A percentile compares a stretch with the other conserved stretches of the same genome.
These are phyloP conservation scores for Rhyacichthys aspro DNA, from an alignment of 2,797 vertebrate genomes.

Conservation along the genomic window DNA sequence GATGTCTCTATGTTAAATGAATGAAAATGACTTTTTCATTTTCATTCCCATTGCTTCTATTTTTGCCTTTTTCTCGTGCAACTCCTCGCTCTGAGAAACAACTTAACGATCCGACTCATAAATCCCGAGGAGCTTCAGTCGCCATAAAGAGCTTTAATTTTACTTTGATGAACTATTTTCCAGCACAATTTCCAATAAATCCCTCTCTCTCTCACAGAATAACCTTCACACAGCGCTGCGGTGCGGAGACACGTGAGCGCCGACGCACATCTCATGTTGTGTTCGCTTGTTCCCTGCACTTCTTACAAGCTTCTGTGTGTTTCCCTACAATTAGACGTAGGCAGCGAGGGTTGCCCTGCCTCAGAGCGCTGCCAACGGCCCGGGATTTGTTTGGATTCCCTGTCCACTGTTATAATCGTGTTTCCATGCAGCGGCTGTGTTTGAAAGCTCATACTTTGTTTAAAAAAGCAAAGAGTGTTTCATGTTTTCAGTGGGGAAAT, in stretches of 20 bases:
- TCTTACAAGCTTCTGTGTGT: conserved; percentile 17
- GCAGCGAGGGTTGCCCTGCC: conserved; percentile 24
- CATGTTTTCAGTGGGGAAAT: conserved; percentile 3
- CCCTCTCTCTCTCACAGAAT: conserved; percentile 28
- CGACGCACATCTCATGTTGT: no score
- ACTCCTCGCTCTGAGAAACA: conserved; percentile 12
- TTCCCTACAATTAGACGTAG: conserved; percentile 30
- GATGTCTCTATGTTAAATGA: background rate
- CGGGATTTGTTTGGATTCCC: conserved; percentile 46
- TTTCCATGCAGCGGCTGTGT: conserved; percentile 28
- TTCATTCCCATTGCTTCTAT: background rate
- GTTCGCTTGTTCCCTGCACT: conserved; percentile 10
- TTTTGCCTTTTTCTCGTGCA: background rate
- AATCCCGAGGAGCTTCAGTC: conserved; percentile 42
- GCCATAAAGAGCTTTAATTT: conserved; percentile 51
- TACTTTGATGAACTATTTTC: conserved; percentile 58
- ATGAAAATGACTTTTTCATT: background rate
- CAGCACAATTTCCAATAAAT: conserved; percentile 64
- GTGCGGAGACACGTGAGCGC: conserved; percentile 35
- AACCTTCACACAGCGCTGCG: conserved; percentile 21
- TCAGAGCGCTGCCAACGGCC: conserved; percentile 27
- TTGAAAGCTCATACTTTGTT: conserved; percentile 3
- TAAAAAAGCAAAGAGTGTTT: background rate
- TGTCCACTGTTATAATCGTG: conserved; percentile 20
- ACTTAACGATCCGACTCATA: conserved; percentile 58